These are phyloP conservation scores for Lochmaea capreae DNA, from an alignment of 2,888 invertebrate species.

Conservation along the genomic window DNA sequence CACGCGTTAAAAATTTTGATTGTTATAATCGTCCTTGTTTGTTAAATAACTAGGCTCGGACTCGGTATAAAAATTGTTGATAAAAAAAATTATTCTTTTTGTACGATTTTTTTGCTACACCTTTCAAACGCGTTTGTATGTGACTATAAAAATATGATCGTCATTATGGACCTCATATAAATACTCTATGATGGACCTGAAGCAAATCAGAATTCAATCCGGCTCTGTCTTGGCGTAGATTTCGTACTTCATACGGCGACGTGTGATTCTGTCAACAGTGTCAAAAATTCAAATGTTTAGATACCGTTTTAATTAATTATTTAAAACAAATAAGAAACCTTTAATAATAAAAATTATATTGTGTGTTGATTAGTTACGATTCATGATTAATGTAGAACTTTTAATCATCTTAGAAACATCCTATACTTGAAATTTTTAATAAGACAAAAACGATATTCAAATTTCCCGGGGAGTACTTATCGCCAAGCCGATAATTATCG, in stretches of 20 bases:
- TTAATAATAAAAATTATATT: not conserved
- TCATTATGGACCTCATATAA: no score
- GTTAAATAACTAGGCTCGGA: no score
- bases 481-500: constrained; percentile 29
- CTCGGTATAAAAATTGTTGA: no score
- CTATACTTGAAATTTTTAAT: not conserved
- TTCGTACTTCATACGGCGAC: not conserved
- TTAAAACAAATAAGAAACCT: not conserved
- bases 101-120: no score
- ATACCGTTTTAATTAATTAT: not conserved
- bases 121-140: no score
- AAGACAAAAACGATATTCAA: not conserved
- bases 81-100: no score
- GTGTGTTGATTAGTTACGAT: no score
- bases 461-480: constrained; percentile 3
- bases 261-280: not conserved
- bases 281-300: not conserved
- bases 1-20: no score
- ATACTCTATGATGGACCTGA: no score
- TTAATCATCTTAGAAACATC: not conserved
- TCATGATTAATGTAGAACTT: no score
- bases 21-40: no score
- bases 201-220: not conserved
- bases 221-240: not conserved
- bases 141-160: no score